Percentiles rank a stretch among this genome's conserved stretches.
phyloP scores from a whole-genome alignment of 2,797 vertebrate genomes.

The Eremophila alpestris region DNA sequence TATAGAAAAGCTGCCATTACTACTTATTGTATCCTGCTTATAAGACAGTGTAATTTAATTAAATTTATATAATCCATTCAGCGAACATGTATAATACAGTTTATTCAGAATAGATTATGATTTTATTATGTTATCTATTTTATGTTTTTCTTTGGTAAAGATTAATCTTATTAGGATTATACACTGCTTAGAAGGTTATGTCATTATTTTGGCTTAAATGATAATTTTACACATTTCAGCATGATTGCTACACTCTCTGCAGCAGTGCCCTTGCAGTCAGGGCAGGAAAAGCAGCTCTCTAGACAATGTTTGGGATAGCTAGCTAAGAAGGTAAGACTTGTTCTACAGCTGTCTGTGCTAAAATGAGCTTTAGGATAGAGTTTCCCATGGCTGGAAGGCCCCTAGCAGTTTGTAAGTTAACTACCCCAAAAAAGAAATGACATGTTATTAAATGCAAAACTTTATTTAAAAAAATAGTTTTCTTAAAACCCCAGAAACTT shows the following conservation, averaged over 20 bases:
- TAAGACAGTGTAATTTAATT: conserved; percentile 60
- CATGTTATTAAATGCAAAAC: background rate
- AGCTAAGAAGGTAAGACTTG: background rate
- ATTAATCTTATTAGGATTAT: conserved; percentile 53
- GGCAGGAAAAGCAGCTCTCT: conserved; percentile 18
- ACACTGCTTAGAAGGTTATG: conserved; percentile 13
- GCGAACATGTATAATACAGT: conserved; percentile 43
- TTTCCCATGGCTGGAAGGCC: conserved; percentile 34
- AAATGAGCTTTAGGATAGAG: conserved; percentile 41
- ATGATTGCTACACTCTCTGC: background rate
- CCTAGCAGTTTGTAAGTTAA: background rate
- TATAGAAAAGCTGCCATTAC: conserved; percentile 56
- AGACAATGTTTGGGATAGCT: conserved; percentile 14
- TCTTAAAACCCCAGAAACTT: background rate
- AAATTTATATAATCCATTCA: conserved; percentile 62
- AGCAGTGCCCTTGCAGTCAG: conserved; percentile 1
- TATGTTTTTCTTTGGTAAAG: conserved; percentile 53
- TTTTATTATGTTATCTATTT: conserved; percentile 61
- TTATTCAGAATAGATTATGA: conserved; percentile 53
- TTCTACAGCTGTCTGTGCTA: conserved; percentile 38
- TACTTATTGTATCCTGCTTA: conserved; percentile 62
- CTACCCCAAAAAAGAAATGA: background rate
- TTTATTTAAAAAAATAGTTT: background rate
- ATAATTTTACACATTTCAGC: conserved; percentile 64
- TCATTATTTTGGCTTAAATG: conserved; percentile 58